These are phyloP conservation scores for Phenganax marumi DNA, from an alignment of 92 coral and sea anemone genomes.

Conservation along the genomic window DNA sequence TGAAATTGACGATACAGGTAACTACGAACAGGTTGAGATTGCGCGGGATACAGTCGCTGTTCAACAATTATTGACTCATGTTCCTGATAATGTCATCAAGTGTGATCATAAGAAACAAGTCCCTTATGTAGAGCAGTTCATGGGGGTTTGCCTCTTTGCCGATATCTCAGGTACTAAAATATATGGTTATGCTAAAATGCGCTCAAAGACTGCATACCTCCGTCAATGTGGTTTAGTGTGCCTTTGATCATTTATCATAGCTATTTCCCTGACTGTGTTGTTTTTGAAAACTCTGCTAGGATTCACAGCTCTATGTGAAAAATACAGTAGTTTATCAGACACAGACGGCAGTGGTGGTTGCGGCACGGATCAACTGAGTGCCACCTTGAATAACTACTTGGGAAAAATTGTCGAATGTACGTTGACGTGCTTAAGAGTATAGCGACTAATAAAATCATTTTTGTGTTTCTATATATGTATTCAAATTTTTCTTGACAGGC, in stretches of 20 bases:
- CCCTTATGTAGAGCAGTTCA: slow-evolving; percentile 78
- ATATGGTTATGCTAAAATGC: background rate
- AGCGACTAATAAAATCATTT: background rate
- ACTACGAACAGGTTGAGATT: slow-evolving; percentile 22
- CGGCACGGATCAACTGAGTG: slow-evolving; percentile 92
- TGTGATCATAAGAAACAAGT: slow-evolving; percentile 85
- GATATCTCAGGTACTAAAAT: slow-evolving; percentile 79
- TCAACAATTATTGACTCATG: slow-evolving; percentile 94
- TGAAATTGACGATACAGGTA: slow-evolving; percentile 1
- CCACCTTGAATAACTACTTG: slow-evolving; percentile 81
- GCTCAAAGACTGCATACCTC: background rate
- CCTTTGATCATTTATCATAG: too few relatives aligned
- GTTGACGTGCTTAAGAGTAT: background rate
- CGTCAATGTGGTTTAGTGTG: too few relatives aligned
- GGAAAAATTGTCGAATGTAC: slow-evolving; percentile 96
- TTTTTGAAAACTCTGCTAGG: slow-evolving; percentile 51
- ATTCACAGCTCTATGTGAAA: slow-evolving; percentile 91
- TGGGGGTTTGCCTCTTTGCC: slow-evolving; percentile 91
- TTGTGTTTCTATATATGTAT: background rate
- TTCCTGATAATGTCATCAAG: slow-evolving; percentile 90
- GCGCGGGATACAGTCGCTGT: slow-evolving; percentile 65
- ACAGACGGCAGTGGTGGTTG: slow-evolving; percentile 59
- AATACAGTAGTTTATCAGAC: slow-evolving; percentile 58
- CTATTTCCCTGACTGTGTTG: too few relatives aligned
- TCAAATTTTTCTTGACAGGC: slow-evolving; percentile 50